These are phyloP conservation scores for Rallus limicola DNA, from an alignment of 2,113 vertebrate genomes.

Conservation along the genomic window DNA sequence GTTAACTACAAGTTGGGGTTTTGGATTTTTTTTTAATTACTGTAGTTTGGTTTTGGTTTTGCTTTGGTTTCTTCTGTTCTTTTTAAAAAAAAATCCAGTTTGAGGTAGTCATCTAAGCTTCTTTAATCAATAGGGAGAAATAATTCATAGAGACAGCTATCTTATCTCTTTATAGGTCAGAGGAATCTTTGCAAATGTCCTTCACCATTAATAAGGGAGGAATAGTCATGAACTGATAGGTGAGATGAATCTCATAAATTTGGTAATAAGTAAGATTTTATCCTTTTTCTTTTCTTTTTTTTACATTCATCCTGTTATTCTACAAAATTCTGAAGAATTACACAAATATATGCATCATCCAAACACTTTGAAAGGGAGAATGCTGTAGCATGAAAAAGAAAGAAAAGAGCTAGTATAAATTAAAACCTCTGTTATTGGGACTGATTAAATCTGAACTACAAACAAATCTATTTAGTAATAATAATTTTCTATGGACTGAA, in stretches of 20 bases:
- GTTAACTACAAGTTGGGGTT: not conserved
- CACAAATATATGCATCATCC: not conserved
- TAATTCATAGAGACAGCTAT: not conserved
- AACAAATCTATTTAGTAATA: not conserved
- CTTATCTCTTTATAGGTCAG: not conserved
- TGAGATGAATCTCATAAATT: not conserved
- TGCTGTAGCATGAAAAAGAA: not conserved
- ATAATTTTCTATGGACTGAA: not conserved
- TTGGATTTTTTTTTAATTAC: too few species aligned
- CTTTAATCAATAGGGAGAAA: not conserved
- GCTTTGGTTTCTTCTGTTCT: too few species aligned
- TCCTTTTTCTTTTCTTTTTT: not conserved
- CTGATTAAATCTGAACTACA: not conserved
- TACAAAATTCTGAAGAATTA: not conserved
- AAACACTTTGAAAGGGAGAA: not conserved
- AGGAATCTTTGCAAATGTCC: not conserved
- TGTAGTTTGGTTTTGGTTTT: not conserved
- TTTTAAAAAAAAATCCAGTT: not conserved
- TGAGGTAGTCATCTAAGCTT: not conserved
- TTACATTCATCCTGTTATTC: fast-evolving
- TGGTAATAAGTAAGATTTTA: not conserved
- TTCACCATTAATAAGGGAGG: not conserved
- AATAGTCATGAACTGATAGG: not conserved
- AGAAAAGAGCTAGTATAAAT: not conserved
- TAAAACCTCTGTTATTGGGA: not conserved